Evolutionary conservation across 1,140 invertebrate species (phyloP).

Genomic region (Drosophila micromelanica): DNA sequence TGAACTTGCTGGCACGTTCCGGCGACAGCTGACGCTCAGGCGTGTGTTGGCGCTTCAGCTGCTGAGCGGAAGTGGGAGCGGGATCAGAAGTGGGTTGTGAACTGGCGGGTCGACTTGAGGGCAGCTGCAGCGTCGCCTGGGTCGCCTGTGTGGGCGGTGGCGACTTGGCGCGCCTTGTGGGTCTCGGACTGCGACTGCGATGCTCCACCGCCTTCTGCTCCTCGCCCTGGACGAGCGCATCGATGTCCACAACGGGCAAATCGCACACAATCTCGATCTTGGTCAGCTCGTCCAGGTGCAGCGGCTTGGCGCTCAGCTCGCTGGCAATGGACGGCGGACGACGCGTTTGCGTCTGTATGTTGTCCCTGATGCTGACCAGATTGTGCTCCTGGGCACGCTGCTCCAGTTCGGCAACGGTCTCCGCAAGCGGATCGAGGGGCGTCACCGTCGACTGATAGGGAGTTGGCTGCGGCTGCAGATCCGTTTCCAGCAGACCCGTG

Average conservation of each 20-base stretch:
- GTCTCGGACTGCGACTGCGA: slow-evolving; percentile 68
- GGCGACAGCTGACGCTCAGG: slow-evolving; percentile 66
- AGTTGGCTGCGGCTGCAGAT: slow-evolving; percentile 43
- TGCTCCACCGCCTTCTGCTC: slow-evolving; percentile 64
- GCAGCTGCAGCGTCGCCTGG: slow-evolving; percentile 52
- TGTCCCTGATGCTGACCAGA: slow-evolving; percentile 69
- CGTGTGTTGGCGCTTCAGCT: slow-evolving; percentile 72
- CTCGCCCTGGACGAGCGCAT: slow-evolving; percentile 58
- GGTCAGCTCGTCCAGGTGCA: slow-evolving; percentile 65
- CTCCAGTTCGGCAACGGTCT: slow-evolving; percentile 70
- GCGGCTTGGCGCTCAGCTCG: slow-evolving; percentile 46
- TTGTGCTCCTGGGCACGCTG: slow-evolving; percentile 65
- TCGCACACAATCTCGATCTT: slow-evolving; percentile 66
- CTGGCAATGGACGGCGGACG: slow-evolving; percentile 65
- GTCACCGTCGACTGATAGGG: slow-evolving; percentile 60
- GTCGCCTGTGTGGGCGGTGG: slow-evolving; percentile 22
- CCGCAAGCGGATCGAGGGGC: slow-evolving; percentile 62
- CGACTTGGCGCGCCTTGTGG: slow-evolving; percentile 63
- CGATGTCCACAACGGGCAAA: slow-evolving; percentile 68
- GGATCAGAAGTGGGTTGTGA: slow-evolving; percentile 12
- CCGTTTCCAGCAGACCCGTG: slow-evolving; percentile 48
- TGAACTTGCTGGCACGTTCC: slow-evolving; percentile 41
- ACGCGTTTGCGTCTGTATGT: slow-evolving; percentile 67
- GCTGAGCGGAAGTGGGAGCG: slow-evolving; percentile 14
- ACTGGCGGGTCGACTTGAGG: slow-evolving; percentile 57